A percentile compares a stretch with the other conserved stretches of the same genome.
Evolutionary conservation across 1,140 invertebrate species (phyloP).

Genomic region (Drosophila mojavensis): DNA sequence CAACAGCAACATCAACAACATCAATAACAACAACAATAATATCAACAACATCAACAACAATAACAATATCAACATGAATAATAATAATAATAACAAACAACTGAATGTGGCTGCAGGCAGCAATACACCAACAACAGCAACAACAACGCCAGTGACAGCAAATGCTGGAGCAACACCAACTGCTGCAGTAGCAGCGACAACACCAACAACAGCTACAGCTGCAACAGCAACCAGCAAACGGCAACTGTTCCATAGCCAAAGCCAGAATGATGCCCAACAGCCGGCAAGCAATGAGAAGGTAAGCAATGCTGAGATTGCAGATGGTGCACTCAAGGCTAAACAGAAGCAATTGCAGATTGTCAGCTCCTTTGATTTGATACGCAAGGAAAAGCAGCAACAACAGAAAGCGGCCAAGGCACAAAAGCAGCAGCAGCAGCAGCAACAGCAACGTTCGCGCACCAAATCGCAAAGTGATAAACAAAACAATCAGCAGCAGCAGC

Average conservation of each 20-base stretch:
- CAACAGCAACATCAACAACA: slow-evolving; percentile 46
- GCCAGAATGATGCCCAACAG: slow-evolving; percentile 75
- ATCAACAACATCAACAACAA: slow-evolving; percentile 43
- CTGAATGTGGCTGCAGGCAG: slow-evolving; percentile 71
- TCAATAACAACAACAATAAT: slow-evolving; percentile 48
- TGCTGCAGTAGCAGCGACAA: slow-evolving; percentile 8
- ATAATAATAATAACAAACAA: slow-evolving; percentile 48
- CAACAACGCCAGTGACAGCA: slow-evolving; percentile 35
- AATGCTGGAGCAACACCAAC: slow-evolving; percentile 15
- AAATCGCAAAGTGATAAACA: slow-evolving; percentile 76
- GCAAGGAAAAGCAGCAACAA: slow-evolving; percentile 79
- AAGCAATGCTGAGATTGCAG: slow-evolving; percentile 10
- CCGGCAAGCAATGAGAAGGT: slow-evolving; percentile 70
- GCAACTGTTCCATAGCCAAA: slow-evolving; percentile 82
- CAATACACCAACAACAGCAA: slow-evolving; percentile 60
- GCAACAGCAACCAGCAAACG: slow-evolving; percentile 58
- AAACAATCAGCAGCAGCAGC: slow-evolving; percentile 46
- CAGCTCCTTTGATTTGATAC: slow-evolving; percentile 82
- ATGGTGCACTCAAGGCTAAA: slow-evolving; percentile 8
- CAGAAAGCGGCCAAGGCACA: slow-evolving; percentile 66
- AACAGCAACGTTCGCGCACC: slow-evolving; percentile 51
- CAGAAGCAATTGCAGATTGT: slow-evolving; percentile 61
- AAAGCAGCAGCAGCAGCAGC: slow-evolving; percentile 50
- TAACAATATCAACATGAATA: slow-evolving; percentile 46
- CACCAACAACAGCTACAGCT: not conserved